Conservation (phyloP, 64 coral and sea anemone species). For the Trachythela sp. region DNA sequence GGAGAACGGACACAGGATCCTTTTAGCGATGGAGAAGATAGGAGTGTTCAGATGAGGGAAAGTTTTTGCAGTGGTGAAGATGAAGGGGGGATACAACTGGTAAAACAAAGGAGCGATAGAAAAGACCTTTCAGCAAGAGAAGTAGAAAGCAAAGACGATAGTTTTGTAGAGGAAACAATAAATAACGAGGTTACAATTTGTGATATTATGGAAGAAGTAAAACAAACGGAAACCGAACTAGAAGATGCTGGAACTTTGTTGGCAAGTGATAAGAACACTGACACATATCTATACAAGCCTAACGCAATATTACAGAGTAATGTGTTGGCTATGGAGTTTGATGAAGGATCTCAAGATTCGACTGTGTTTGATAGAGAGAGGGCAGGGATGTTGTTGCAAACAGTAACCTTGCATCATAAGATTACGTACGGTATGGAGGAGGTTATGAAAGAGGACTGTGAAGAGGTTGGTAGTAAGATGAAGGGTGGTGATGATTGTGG, state of each 20-base stretch:
- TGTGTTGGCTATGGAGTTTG: not conserved
- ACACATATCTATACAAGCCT: not conserved
- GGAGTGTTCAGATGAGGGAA: too few species aligned
- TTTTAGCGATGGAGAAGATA: too few species aligned
- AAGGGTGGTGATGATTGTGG: not conserved
- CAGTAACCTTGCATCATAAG: not conserved
- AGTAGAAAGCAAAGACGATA: not conserved
- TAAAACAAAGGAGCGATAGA: too few species aligned
- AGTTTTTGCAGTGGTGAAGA: too few species aligned
- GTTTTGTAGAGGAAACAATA: not conserved
- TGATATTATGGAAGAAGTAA: not conserved
- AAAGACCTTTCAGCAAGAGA: too few species aligned
- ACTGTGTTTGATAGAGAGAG: not conserved
- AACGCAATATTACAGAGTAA: not conserved
- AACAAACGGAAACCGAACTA: not conserved
- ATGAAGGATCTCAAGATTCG: not conserved
- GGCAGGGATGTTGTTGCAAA: not conserved
- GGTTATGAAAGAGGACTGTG: not conserved
- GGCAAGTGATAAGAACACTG: not conserved
- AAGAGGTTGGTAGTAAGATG: not conserved
- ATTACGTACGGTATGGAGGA: not conserved
- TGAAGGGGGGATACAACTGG: too few species aligned
- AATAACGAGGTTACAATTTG: not conserved
- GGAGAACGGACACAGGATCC: too few species aligned
- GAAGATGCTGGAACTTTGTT: not conserved